phyloP scores from a whole-genome alignment of 1,140 invertebrate genomes.

The Pogonomyrmex californicus region DNA sequence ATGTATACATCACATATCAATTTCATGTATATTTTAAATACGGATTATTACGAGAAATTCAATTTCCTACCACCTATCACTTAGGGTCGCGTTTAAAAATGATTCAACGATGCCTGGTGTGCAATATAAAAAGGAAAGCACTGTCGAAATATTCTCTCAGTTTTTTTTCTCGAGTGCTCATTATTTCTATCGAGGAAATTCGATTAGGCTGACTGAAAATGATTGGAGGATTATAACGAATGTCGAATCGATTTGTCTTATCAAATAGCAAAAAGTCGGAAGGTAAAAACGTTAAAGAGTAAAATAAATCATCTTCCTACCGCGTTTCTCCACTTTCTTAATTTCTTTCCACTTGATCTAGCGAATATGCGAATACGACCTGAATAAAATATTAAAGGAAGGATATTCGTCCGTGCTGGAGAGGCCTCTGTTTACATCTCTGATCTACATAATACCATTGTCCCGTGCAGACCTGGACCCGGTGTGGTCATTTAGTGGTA shows the following conservation, averaged over 20 bases:
- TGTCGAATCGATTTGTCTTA: neutral
- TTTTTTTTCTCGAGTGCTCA: neutral
- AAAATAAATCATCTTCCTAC: neutral
- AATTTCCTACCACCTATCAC: neutral
- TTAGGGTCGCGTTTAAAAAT: neutral
- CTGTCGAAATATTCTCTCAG: neutral
- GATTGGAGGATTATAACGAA: constrained; percentile 9
- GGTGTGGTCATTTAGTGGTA: constrained; percentile 18
- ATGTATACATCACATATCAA: neutral
- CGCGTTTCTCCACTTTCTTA: neutral
- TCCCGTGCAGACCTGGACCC: neutral
- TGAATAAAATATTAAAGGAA: neutral
- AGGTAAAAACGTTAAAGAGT: neutral
- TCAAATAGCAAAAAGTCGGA: constrained; percentile 2
- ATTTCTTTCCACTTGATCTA: neutral
- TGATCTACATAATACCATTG: neutral
- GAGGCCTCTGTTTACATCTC: neutral
- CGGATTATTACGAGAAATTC: neutral
- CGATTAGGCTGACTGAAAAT: neutral
- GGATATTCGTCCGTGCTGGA: neutral
- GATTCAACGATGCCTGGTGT: neutral
- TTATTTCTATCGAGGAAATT: constrained; percentile 18
- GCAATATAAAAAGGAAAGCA: neutral
- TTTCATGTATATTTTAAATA: neutral
- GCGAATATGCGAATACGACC: neutral